Evolutionary conservation across 1,140 invertebrate genomes (phyloP), one percentile per base, ranked within the genome.

Genomic region (Homarus americanus): DNA sequence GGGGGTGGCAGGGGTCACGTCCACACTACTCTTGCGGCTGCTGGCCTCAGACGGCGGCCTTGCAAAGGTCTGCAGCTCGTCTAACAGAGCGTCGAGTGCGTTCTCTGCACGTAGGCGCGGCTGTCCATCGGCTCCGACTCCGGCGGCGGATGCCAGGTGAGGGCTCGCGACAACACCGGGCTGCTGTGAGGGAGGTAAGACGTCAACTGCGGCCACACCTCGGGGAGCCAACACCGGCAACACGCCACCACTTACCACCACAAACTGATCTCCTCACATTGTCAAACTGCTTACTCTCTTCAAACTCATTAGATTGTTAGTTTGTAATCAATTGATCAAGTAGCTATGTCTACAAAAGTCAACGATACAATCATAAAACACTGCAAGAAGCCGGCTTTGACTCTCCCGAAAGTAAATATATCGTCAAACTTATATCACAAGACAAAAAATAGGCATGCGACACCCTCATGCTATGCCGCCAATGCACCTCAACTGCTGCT

Each of bases 81-180:
- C 88, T 90, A 90, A 63, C 88, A 90, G 72, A 90, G 88, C 88
- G 88, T 90, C 88, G 88, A 90, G 88, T 90, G 88, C 88, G 88
- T 90, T 90, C 88, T 90, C 88, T 90, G 88, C 88, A 90, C 88
- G 88, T 73, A 90, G 88, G 49, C 88, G 88, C 80, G 88, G 88
- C 69, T 90, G 88, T 90, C 88, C 92, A 79, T 91, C 88, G 24
- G 92, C 32, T 44, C 90, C 49, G 86, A 88, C 82, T 85, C 92
- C 91, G 75, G 86, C 82, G 82, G 88, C 40, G 87, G 85, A 82
- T 89, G 91, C 88, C 88, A 90, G n/a, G 88, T 90, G 80, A 90
- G 88, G 40, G 88, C 88, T 58, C 88, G 88, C 34, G 88, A 90
- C 82, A 90, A 82, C 88, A 90, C 88, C 88, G 88, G 88, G 88